Percentiles rank a stretch among this genome's conserved stretches.
phyloP scores from a whole-genome alignment of 1,140 invertebrate species.

The Drosophila micromelanica region DNA sequence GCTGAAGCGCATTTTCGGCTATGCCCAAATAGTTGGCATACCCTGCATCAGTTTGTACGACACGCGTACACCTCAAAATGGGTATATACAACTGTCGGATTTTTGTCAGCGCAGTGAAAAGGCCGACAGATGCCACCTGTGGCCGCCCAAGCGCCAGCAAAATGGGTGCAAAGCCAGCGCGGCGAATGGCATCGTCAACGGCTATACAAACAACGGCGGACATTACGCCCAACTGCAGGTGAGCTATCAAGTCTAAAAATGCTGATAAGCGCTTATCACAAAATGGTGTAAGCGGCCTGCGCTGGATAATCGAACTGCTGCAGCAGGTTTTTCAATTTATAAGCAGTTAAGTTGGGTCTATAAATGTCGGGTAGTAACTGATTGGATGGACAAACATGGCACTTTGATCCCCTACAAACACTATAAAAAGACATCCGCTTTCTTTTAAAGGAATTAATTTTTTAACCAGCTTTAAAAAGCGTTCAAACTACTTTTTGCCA shows the following conservation, averaged over 20 bases:
- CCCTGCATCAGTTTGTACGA: conserved; percentile 77
- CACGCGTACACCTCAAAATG: conserved; percentile 33
- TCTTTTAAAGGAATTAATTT: too few species aligned
- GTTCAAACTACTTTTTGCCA: too few species aligned
- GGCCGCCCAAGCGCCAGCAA: conserved; percentile 28
- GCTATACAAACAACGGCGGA: conserved; percentile 45
- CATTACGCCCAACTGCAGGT: conserved; percentile 52
- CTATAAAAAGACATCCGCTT: too few species aligned
- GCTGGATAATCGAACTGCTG: too few species aligned
- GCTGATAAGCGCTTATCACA: conserved; percentile 15
- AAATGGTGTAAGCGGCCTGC: not conserved
- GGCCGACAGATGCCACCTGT: conserved; percentile 19
- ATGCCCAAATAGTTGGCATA: conserved; percentile 62
- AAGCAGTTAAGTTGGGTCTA: too few species aligned
- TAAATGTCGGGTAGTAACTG: too few species aligned
- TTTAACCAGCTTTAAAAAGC: too few species aligned
- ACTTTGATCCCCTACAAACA: too few species aligned
- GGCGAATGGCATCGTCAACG: conserved; percentile 43
- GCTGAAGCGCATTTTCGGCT: conserved; percentile 60
- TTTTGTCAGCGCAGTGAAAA: conserved; percentile 29
- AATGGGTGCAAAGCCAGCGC: conserved; percentile 40
- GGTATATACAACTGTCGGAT: conserved; percentile 48
- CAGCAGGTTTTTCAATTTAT: too few species aligned
- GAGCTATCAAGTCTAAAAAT: conserved; percentile 13
- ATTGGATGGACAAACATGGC: too few species aligned